Base-by-base conservation (phyloP, 23 tunicate species). In the Ascidia mentula region DNA sequence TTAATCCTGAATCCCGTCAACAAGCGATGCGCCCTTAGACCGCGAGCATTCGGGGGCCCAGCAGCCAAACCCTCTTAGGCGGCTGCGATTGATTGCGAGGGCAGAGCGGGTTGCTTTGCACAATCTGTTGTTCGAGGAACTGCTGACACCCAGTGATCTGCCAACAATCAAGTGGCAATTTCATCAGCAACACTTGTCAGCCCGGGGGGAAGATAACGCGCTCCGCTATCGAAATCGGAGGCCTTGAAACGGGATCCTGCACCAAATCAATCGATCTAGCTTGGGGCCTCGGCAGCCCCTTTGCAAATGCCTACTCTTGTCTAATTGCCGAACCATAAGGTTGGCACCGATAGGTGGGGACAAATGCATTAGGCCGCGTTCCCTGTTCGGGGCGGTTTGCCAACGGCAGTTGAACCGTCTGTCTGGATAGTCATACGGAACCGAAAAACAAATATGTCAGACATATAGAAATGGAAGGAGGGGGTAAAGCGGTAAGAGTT, bases 141-240 rank as follows among this genome's bases (percentile, higher is more conserved):
- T 53, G 65, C 65, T 53, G 65, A 53, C 65, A 53, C 65, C 28
- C 13, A 20, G 65, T 53, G 65, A 53, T 53, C 65, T 53, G 65
- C 65, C 65, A 53, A 53, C 65, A 28, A 53, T 53, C 65, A 53
- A 53, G 65, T 53, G 65, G 65, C 65, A 53, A 53, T 53, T 53
- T 53, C 65, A 53, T 53, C 65, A 53, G 65, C 65, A 53, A 53
- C 65, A 53, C 65, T 53, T 53, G 65, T 53, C 65, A 53, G 65
- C 28, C 65, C 65, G 22, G 65, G 65, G 13, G 13, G 24, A 28
- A 6, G 65, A 53, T 53, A 53, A 53, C 28, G 65, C 2, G 65
- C 65, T 20, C 65, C 24, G 65, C 65, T 53, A 53, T 53, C 65
- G 24, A 53, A 53, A 53, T 53, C 24, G 65, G 65, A 26, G 65